Percentiles rank a stretch among this genome's conserved stretches.
Evolutionary conservation across 2,113 vertebrate species (phyloP).

Genomic region (Athene noctua): DNA sequence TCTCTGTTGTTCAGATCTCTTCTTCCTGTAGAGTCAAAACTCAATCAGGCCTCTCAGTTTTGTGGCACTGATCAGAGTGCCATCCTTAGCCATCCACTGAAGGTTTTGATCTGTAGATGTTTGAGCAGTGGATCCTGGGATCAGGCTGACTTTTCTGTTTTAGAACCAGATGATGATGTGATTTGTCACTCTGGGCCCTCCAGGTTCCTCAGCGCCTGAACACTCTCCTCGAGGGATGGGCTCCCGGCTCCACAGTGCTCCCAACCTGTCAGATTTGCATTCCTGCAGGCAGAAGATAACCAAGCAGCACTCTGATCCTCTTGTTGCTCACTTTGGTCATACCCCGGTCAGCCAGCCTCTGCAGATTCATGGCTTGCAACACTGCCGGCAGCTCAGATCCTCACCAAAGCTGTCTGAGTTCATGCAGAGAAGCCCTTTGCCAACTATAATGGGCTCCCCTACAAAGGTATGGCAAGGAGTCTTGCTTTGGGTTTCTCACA

Average conservation of each 20-base stretch:
- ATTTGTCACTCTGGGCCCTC: not conserved
- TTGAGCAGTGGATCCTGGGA: not conserved
- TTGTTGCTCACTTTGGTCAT: slow-evolving; percentile 69
- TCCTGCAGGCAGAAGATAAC: slow-evolving; percentile 86
- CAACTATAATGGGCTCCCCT: slow-evolving; percentile 93
- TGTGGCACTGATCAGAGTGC: not conserved
- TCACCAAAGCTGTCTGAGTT: slow-evolving; percentile 92
- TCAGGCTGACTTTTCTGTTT: not conserved
- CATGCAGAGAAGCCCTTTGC: slow-evolving; percentile 91
- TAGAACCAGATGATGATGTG: not conserved
- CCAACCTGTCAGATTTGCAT: slow-evolving; percentile 81
- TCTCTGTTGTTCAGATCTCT: not conserved
- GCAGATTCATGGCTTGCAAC: slow-evolving; percentile 64
- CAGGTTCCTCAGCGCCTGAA: slow-evolving; percentile 64
- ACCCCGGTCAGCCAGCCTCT: slow-evolving; percentile 64
- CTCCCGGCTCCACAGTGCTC: slow-evolving; percentile 93
- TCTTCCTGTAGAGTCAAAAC: not conserved
- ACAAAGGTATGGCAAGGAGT: slow-evolving; percentile 79
- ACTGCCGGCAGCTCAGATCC: slow-evolving; percentile 82
- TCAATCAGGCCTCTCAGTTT: not conserved
- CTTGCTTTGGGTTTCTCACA: not conserved
- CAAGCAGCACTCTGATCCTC: slow-evolving; percentile 90
- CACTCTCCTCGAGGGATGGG: slow-evolving; percentile 82
- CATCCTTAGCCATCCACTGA: not conserved
- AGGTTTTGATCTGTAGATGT: not conserved